These are phyloP conservation scores for Plagodis dolabraria DNA, from an alignment of 2,888 invertebrate species.

Conservation along the genomic window DNA sequence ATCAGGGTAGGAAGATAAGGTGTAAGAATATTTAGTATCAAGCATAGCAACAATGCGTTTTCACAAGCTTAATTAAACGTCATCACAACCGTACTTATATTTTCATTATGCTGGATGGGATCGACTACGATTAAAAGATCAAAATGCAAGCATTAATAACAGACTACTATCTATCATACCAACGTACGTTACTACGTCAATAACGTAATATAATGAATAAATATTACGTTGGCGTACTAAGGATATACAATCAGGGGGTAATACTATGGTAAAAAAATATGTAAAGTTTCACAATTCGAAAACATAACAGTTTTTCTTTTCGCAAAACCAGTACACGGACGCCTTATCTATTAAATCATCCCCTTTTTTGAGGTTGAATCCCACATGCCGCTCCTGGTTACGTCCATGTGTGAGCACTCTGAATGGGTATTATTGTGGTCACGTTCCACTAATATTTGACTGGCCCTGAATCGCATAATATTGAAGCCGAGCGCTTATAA, in stretches of 20 bases:
- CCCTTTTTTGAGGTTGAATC: no score
- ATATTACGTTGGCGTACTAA: constrained; percentile 7
- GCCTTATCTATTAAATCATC: no score
- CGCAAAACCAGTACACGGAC: not conserved
- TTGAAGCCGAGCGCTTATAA: constrained; percentile 47
- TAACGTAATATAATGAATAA: constrained; percentile 21
- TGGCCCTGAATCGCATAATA: constrained; percentile 53
- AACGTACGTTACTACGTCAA: constrained; percentile 4
- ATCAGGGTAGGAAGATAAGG: no score
- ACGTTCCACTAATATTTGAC: constrained; percentile 68
- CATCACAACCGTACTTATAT: constrained; percentile 1
- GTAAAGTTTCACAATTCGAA: not conserved
- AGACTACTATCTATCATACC: constrained; percentile 14
- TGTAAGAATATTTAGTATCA: no score
- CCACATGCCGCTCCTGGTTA: constrained; percentile 2
- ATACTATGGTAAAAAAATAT: not conserved
- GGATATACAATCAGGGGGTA: not conserved
- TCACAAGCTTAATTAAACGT: constrained; percentile 14
- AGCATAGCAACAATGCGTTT: not conserved
- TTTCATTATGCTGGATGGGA: constrained; percentile 1
- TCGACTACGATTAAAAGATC: constrained; percentile 22
- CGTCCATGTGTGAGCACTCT: constrained; percentile 29
- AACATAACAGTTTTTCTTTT: not conserved
- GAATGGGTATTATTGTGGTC: constrained; percentile 56
- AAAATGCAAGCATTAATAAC: constrained; percentile 44